phyloP scores from a whole-genome alignment of 1,140 invertebrate species.

The Calephelis nemesis region DNA sequence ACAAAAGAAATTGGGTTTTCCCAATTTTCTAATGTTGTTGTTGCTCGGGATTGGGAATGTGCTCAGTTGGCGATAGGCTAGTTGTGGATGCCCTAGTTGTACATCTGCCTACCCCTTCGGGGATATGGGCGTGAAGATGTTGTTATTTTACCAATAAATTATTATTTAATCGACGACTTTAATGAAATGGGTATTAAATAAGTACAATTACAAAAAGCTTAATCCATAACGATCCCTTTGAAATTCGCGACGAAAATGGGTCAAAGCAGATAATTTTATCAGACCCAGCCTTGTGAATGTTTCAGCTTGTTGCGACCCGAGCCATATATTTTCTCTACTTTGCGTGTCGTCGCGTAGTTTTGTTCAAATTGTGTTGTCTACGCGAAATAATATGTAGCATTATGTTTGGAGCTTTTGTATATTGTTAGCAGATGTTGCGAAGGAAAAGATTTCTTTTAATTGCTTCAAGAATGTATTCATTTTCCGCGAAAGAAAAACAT shows the following conservation, averaged over 20 bases:
- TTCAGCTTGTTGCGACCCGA: slow-evolving; percentile 17
- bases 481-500: too few species aligned
- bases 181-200: background rate
- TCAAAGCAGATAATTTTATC: slow-evolving; percentile 18
- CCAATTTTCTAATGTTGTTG: too few species aligned
- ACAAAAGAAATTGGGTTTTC: too few species aligned
- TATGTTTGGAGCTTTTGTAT: slow-evolving; percentile 2
- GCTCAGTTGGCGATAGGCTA: too few species aligned
- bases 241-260: slow-evolving; percentile 15
- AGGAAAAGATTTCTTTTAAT: background rate
- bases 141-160: too few species aligned
- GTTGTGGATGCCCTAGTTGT: too few species aligned
- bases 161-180: too few species aligned
- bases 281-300: slow-evolving; percentile 21
- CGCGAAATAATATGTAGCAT: slow-evolving; percentile 19
- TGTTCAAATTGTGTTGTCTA: slow-evolving; percentile 22
- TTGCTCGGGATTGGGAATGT: too few species aligned
- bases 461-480: too few species aligned
- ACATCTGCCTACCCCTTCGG: too few species aligned
- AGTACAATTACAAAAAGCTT: background rate
- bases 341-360: slow-evolving; percentile 23
- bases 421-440: background rate
- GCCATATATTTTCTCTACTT: slow-evolving; percentile 24
- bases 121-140: too few species aligned
- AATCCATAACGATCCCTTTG: slow-evolving; percentile 5